Conservation (phyloP, 2,888 invertebrate genomes). For the Operophtera brumata region DNA sequence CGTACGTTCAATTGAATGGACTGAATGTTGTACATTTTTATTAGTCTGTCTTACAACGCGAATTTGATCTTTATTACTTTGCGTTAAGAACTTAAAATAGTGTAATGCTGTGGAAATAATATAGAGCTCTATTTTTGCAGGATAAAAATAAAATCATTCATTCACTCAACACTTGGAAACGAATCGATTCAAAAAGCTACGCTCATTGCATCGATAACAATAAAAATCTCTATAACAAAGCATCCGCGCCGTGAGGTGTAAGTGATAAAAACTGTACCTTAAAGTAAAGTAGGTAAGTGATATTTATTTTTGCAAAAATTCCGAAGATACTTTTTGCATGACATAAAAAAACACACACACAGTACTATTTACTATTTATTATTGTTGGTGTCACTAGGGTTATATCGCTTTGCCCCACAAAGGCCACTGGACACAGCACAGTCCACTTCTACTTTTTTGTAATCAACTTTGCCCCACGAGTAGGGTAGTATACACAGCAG, state of each 20-base stretch:
- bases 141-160: slow-evolving; percentile 72
- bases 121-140: slow-evolving; percentile 31
- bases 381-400: too few species aligned
- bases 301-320: too few species aligned
- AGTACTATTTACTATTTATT: too few species aligned
- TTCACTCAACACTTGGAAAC: slow-evolving; percentile 68
- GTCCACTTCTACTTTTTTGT: too few species aligned
- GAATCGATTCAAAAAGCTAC: slow-evolving; percentile 70
- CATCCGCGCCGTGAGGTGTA: slow-evolving; percentile 40
- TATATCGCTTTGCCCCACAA: too few species aligned
- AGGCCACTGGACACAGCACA: too few species aligned
- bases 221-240: slow-evolving; percentile 73
- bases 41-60: neutral
- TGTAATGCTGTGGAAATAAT: neutral
- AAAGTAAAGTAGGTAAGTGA: too few species aligned
- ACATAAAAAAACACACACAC: too few species aligned
- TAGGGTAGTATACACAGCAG: too few species aligned
- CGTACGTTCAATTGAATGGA: slow-evolving; percentile 33
- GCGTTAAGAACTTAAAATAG: neutral
- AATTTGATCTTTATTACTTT: slow-evolving; percentile 8
- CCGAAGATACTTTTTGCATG: too few species aligned
- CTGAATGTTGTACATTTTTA: slow-evolving; percentile 23
- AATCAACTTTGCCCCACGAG: too few species aligned
- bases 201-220: slow-evolving; percentile 75
- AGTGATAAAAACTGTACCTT: slow-evolving; percentile 30